phyloP scores from a whole-genome alignment of 2,797 vertebrate genomes.

The Scleropages formosus region DNA sequence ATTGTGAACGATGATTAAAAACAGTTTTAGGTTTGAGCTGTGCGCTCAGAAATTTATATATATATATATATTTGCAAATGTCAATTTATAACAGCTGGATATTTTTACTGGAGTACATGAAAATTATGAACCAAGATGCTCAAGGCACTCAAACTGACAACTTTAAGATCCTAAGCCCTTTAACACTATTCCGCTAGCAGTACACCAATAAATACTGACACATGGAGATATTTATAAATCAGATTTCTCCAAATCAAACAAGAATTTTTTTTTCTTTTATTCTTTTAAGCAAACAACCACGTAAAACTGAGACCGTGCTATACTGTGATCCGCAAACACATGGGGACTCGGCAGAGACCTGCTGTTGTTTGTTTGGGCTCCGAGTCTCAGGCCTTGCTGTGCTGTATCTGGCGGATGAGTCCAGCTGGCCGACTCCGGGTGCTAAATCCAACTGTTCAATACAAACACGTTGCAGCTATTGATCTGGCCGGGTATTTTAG shows the following conservation, averaged over 20 bases:
- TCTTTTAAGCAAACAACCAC: no score
- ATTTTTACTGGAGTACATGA: no score
- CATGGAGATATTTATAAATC: not conserved
- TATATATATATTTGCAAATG: no score
- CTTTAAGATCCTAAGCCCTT: no score
- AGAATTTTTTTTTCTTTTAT: not conserved
- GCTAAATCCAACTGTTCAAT: slow-evolving; percentile 58
- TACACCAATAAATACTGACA: not conserved
- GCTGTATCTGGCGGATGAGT: slow-evolving; percentile 35
- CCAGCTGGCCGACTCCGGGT: slow-evolving; percentile 42
- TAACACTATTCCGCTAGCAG: no score
- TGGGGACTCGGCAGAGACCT: slow-evolving; percentile 10
- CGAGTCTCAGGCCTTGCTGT: not conserved
- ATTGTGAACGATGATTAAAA: not conserved
- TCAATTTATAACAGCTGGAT: no score
- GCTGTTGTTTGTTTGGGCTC: slow-evolving; percentile 24
- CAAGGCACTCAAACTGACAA: no score
- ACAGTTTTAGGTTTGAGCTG: no score
- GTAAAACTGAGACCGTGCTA: not conserved
- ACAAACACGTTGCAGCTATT: slow-evolving; percentile 73
- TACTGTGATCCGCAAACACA: not conserved
- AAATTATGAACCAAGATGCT: no score
- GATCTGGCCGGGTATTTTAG: slow-evolving; percentile 74
- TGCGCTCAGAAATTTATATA: no score
- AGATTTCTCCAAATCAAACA: not conserved